Percentiles rank a stretch among this genome's conserved stretches.
phyloP scores from a whole-genome alignment of 2,888 invertebrate genomes.

The Cordilura impudica region DNA sequence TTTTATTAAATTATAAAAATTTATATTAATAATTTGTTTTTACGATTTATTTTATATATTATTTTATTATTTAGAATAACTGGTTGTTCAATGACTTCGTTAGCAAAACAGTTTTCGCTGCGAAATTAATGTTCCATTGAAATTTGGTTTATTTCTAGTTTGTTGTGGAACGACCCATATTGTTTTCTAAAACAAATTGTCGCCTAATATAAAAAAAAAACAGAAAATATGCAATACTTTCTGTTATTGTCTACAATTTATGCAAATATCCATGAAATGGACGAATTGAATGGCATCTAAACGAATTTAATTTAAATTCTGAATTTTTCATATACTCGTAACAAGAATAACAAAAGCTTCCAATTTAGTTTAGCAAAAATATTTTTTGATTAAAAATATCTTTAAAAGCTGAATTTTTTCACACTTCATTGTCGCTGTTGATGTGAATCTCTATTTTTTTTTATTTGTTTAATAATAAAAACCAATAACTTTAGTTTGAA shows the following conservation, averaged over 20 bases:
- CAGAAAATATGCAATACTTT: not conserved
- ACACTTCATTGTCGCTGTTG: not conserved
- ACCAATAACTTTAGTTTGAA: conserved; percentile 48
- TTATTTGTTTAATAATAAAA: conserved; percentile 44
- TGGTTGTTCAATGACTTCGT: too few species aligned
- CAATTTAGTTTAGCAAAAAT: not conserved
- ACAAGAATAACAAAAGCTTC: too few species aligned
- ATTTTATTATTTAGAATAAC: too few species aligned
- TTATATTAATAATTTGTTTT: too few species aligned
- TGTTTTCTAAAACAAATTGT: not conserved
- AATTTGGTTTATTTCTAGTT: too few species aligned
- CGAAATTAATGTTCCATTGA: too few species aligned
- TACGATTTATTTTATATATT: too few species aligned
- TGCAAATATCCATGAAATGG: conserved; percentile 56
- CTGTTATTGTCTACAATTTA: conserved; percentile 44
- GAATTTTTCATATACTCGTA: too few species aligned
- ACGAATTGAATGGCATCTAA: conserved; percentile 34
- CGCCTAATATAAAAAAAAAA: not conserved
- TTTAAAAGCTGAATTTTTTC: not conserved
- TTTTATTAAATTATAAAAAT: too few species aligned
- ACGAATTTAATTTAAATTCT: not conserved
- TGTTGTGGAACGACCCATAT: conserved; percentile 8
- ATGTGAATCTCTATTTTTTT: not conserved
- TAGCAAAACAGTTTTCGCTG: too few species aligned
- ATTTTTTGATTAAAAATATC: not conserved